Percentiles rank a stretch among this genome's conserved stretches.
Evolutionary conservation across 2,797 vertebrate genomes (phyloP).

Genomic region (Tamandua tetradactyla): DNA sequence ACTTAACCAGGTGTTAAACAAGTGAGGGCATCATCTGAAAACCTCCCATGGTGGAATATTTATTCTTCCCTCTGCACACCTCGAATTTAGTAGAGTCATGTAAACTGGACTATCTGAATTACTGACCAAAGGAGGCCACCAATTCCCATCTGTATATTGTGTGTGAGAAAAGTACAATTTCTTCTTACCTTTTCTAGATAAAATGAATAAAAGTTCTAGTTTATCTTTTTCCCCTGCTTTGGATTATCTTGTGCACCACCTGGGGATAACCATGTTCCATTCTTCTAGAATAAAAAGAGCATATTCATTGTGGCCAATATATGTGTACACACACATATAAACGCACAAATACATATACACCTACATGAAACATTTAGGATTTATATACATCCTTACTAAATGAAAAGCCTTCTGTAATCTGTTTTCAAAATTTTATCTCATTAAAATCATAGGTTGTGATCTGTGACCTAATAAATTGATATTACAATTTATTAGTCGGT

Average conservation of each 20-base stretch:
- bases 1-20: not conserved
- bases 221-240: not conserved
- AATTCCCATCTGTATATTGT: not conserved
- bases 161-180: not conserved
- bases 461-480: not conserved
- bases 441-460: not conserved
- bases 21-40: not conserved
- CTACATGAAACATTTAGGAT: not conserved
- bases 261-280: not conserved
- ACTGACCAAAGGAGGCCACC: not conserved
- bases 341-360: not conserved
- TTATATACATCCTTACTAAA: not conserved
- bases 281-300: not conserved
- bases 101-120: not conserved
- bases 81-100: not conserved
- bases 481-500: not conserved
- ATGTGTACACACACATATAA: rapidly evolving
- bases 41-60: rapidly evolving
- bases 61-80: not conserved
- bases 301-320: no score
- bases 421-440: not conserved
- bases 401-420: not conserved
- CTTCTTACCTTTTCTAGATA: not conserved
- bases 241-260: not conserved
- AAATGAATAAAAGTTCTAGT: not conserved